Conservation (phyloP, 2,113 vertebrate genomes). For the Anguilla japonica region DNA sequence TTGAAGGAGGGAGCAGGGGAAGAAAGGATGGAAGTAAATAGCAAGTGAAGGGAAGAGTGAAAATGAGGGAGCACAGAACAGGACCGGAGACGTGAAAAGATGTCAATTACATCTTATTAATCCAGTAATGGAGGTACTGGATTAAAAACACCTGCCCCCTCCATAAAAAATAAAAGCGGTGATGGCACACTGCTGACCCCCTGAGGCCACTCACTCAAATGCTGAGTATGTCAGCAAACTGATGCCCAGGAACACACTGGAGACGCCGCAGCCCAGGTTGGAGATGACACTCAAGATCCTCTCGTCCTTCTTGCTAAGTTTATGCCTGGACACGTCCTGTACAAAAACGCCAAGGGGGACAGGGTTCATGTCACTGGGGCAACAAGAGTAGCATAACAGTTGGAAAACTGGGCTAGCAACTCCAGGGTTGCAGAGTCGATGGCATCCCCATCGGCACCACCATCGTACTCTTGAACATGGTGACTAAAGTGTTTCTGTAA, state of each 20-base stretch:
- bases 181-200: too few relatives aligned
- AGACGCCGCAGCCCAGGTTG: constrained; percentile 78
- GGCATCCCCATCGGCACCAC: not conserved
- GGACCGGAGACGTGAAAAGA: too few relatives aligned
- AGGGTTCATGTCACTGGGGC: not conserved
- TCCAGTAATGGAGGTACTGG: not conserved
- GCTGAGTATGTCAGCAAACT: constrained; percentile 75
- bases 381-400: not conserved
- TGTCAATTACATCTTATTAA: too few relatives aligned
- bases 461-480: not conserved
- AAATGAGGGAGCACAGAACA: too few relatives aligned
- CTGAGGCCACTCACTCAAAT: constrained; percentile 76
- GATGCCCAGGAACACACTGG: constrained; percentile 81
- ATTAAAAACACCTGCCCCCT: too few relatives aligned
- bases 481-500: too few relatives aligned
- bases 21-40: not conserved
- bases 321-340: constrained; percentile 73
- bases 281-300: constrained; percentile 74
- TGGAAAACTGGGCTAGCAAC: not conserved
- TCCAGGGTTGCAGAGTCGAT: not conserved
- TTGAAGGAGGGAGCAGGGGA: not conserved
- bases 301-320: constrained; percentile 55
- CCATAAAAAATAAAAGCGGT: too few relatives aligned
- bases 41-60: not conserved
- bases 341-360: not conserved